Evolutionary conservation across 2,888 invertebrate species (phyloP).

Genomic region (Mythimna impura): DNA sequence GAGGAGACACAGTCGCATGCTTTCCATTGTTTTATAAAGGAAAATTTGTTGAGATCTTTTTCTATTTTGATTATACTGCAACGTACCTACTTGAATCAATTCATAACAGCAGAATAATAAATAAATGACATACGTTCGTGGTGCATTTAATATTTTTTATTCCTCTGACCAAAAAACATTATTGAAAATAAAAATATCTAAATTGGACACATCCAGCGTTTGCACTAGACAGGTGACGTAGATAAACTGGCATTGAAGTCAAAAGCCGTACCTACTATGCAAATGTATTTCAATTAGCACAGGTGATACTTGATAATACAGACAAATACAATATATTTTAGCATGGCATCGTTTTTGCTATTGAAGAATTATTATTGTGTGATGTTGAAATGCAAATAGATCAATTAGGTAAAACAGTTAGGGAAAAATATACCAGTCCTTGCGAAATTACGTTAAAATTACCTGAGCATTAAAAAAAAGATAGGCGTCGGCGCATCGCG

Average conservation of each 20-base stretch:
- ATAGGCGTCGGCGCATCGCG: background rate
- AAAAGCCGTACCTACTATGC: conserved; percentile 45
- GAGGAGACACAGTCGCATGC: conserved; percentile 57
- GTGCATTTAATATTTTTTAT: conserved; percentile 3
- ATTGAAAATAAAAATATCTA: conserved; percentile 14
- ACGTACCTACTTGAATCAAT: conserved; percentile 5
- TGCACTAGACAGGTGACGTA: conserved; percentile 41
- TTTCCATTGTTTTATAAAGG: conserved; percentile 36
- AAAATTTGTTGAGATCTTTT: conserved; percentile 23
- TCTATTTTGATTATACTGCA: conserved; percentile 1
- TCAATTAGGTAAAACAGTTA: background rate
- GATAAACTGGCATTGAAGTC: conserved; percentile 35
- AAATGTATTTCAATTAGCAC: conserved; percentile 56
- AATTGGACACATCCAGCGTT: conserved; percentile 3
- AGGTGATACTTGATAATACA: conserved; percentile 41
- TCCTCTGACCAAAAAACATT: background rate
- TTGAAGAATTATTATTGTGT: conserved; percentile 13
- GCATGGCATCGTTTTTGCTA: conserved; percentile 11
- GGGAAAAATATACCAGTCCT: background rate
- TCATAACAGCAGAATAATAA: background rate
- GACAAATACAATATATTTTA: conserved; percentile 12
- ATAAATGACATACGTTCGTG: background rate
- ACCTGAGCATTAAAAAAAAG: too few species aligned
- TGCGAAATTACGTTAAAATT: background rate
- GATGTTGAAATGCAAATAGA: conserved; percentile 27